Conservation (phyloP, 2,797 vertebrate genomes). For the Argentina silus region DNA sequence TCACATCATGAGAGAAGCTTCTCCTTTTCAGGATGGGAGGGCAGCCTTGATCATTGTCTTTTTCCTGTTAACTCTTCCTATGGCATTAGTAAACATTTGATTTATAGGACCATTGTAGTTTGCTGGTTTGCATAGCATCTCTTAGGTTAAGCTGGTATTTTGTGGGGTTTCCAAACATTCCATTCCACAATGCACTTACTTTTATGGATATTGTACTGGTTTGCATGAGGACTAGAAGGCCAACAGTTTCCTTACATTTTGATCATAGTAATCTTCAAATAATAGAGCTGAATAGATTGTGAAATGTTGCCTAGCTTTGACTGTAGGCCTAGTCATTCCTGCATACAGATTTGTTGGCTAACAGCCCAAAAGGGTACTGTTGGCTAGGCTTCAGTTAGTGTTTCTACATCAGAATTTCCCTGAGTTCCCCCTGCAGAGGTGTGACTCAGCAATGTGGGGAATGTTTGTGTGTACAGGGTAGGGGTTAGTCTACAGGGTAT, state of each 20-base stretch:
- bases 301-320: too few species aligned
- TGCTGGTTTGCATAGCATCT: too few species aligned
- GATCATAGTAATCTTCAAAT: background rate
- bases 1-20: background rate
- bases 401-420: background rate
- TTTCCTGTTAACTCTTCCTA: background rate
- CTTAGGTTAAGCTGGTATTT: too few species aligned
- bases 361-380: background rate
- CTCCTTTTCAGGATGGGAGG: background rate
- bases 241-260: too few species aligned
- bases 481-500: background rate
- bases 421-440: background rate
- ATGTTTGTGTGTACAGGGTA: background rate
- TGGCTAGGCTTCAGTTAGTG: background rate
- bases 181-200: too few species aligned
- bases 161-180: too few species aligned
- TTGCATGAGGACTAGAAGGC: too few species aligned
- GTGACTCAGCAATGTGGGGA: constrained; percentile 8
- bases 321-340: background rate
- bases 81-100: background rate
- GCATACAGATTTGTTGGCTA: background rate
- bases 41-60: background rate
- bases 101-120: too few species aligned
- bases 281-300: background rate
- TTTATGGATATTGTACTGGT: too few species aligned